Evolutionary conservation across 2,113 vertebrate genomes (phyloP), one percentile per base, ranked within the genome.

Genomic region (Muscicapa adusta): DNA sequence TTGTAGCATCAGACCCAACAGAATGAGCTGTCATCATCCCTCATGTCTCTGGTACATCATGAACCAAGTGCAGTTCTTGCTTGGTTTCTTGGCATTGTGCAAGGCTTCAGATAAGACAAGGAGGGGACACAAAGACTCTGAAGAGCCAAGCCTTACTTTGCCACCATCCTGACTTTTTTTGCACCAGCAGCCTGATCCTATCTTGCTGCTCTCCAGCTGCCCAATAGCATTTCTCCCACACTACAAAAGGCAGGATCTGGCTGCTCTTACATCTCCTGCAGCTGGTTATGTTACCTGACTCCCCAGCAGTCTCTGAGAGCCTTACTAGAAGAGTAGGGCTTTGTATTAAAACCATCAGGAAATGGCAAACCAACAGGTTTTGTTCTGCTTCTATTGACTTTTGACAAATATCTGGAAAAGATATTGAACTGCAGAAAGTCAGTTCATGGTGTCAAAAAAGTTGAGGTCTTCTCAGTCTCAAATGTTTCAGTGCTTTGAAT

Each of bases 401-500:
- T 78, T 45, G 42, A 70, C 51, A 85, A 83, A 73, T 85, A 58
- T 38, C 20, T 80, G 63, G 58, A 62, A 88, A 70, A 88, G 67
- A 79, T n/a, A 71, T 83, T 91, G 43, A 91, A 88, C 74, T 2
- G 6, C 60, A 58, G 48, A 79, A 82, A 76, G 62, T 25, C 1
- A 1, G 45, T 90, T 91, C 67, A 19, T 73, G 53, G 28, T 89
- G 88, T 91, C 71, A 82, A 53, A 85, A 81, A 48, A 82, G 42
- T 34, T 91, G 75, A 93, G 90, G 60, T 50, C 58, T 79, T 54
- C 79, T 66, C 74, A 85, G 58, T 66, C 36, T 88, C 75, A 88
- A 15, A 79, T 62, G 47, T 48, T 75, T 88, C 61, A 48, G 66
- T 58, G 78, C 96, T 94, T 94, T 96, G 73, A 93, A 43, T 18